A percentile compares a stretch with the other conserved stretches of the same genome.
Evolutionary conservation across 2,113 vertebrate species (phyloP).

Genomic region (Cavia porcellus): DNA sequence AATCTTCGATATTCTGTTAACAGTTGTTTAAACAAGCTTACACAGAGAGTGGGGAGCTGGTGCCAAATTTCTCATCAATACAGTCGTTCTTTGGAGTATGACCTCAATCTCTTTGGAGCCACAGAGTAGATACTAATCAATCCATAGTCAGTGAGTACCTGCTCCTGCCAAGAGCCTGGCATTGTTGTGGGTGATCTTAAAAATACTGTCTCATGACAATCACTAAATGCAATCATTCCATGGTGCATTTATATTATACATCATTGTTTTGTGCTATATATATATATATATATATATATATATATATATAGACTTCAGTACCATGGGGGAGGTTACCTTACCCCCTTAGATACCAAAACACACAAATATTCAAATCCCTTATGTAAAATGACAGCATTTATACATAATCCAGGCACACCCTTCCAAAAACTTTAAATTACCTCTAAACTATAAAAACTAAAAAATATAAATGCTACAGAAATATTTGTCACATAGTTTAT

Average conservation of each 20-base stretch:
- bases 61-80: neutral
- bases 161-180: neutral
- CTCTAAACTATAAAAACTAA: neutral
- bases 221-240: neutral
- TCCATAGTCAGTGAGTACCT: neutral
- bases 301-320: neutral
- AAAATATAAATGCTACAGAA: neutral
- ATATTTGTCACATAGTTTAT: neutral
- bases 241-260: neutral
- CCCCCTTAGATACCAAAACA: neutral
- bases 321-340: too few relatives aligned
- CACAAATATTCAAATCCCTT: neutral
- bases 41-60: neutral
- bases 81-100: neutral
- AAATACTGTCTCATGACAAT: neutral
- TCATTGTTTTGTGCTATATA: neutral
- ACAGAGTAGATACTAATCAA: neutral
- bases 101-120: neutral
- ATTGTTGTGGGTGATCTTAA: neutral
- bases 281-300: too few relatives aligned
- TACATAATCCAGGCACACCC: neutral
- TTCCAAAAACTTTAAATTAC: neutral
- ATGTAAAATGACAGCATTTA: neutral
- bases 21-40: neutral
- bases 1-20: neutral